Conservation (phyloP, 2,113 vertebrate species). For the Phainopepla nitens region DNA sequence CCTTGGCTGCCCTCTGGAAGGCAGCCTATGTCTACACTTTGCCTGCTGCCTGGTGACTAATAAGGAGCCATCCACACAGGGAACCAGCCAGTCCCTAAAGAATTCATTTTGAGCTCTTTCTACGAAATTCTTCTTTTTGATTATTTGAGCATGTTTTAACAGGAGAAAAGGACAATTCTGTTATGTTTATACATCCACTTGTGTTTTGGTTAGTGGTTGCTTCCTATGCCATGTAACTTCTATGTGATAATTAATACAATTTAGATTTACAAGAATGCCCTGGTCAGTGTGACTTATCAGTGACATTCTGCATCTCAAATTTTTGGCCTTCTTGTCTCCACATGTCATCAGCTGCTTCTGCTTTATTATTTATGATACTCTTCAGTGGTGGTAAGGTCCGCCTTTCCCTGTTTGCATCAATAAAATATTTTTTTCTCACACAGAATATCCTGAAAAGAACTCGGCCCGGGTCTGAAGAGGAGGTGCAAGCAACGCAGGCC, state of each 20-base stretch:
- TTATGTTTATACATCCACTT: background rate
- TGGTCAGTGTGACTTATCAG: background rate
- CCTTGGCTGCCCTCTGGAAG: background rate
- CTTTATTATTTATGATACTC: background rate
- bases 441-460: conserved; percentile 96
- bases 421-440: background rate
- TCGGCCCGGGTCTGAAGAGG: conserved; percentile 80
- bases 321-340: background rate
- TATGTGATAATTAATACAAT: background rate
- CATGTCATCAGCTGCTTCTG: background rate
- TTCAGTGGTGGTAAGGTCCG: background rate
- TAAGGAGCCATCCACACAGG: background rate
- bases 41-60: background rate
- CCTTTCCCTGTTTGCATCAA: background rate
- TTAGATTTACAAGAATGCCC: background rate
- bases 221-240: background rate
- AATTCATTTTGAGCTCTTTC: background rate
- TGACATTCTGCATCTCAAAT: background rate
- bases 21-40: background rate
- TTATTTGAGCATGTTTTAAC: background rate
- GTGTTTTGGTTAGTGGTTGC: background rate
- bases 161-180: background rate
- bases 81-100: background rate
- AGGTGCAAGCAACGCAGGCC: conserved; percentile 85
- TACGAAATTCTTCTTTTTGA: background rate